Evolutionary conservation across 2,113 vertebrate species (phyloP), one percentile per base, ranked within the genome.

Genomic region (Clarias batrachus): DNA sequence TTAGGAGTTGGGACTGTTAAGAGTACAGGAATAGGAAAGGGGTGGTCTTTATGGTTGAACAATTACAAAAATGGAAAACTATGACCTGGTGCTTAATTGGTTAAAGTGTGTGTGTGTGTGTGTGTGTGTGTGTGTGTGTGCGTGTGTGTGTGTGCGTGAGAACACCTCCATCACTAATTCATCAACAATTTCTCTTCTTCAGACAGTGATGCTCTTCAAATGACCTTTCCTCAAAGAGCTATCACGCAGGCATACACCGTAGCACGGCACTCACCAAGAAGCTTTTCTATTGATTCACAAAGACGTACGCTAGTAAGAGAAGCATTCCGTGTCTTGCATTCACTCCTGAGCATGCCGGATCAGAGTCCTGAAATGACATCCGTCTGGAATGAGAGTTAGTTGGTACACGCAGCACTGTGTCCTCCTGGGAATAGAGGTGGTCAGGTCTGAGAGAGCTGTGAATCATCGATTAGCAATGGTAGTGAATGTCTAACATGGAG

Each of bases 121-220:
- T 81, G 60, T 52, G 84, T 87, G 62, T 60, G 73, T 48, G 48
- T 8, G 48, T 48, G 48, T 6, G 6, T 7, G 33, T 6, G 41
- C 8, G 7, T 48, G 48, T 74, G 48, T 70, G 41, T 89, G 88
- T 86, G 73, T 74, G 87, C 78, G 63, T 74, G 65, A 87, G 89
- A 91, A 90, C 57, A 93, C 90, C 90, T 90, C 76, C 79, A 93
- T 93, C 84, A 94, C 91, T 92, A 93, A 94, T 95, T 94, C 90
- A 94, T 93, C 80, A 71, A 86, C 86, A 90, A 71, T 77, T 83
- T 91, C 89, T 66, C 60, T 87, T 88, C 77, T 90, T 91, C 63
- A 82, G 91, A 90, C 88, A 90, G 84, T 27, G 63, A 79, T 93
- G 91, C 89, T 93, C 92, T 94, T 93, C 90, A 92, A 62, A 89